phyloP scores from a whole-genome alignment of 2,888 invertebrate genomes.

The Hirtodrosophila confusa region DNA sequence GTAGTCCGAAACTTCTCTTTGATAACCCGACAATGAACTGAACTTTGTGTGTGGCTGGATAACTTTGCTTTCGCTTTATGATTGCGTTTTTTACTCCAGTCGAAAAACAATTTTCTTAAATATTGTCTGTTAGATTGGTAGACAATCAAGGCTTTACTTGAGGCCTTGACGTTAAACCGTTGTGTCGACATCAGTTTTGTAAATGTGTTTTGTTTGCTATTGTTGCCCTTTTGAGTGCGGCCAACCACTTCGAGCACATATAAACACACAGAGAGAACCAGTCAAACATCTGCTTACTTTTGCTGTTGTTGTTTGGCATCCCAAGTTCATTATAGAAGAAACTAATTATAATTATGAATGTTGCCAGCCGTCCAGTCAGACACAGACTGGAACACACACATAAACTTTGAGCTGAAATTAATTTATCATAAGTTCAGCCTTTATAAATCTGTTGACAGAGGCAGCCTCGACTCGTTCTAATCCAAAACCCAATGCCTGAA shows the following conservation, averaged over 20 bases:
- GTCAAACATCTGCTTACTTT: slow-evolving; percentile 11
- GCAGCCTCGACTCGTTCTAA: background rate
- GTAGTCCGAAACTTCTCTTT: too few relatives aligned
- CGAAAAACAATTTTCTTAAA: too few relatives aligned
- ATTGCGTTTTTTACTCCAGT: too few relatives aligned
- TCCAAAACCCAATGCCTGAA: slow-evolving; percentile 1
- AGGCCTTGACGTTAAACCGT: slow-evolving; percentile 1
- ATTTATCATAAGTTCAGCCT: slow-evolving; percentile 27
- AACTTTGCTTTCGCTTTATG: too few relatives aligned
- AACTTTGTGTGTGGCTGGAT: too few relatives aligned
- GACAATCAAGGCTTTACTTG: background rate
- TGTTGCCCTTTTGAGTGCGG: slow-evolving; percentile 11
- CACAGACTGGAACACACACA: slow-evolving; percentile 10
- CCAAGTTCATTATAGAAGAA: slow-evolving; percentile 52
- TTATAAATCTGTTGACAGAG: slow-evolving; percentile 17
- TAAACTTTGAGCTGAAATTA: slow-evolving; percentile 36
- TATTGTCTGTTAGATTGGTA: too few relatives aligned
- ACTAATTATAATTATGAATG: slow-evolving; percentile 27
- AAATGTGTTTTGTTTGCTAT: slow-evolving; percentile 12
- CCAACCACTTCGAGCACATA: slow-evolving; percentile 18
- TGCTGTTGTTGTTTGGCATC: background rate
- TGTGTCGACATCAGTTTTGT: slow-evolving; percentile 1
- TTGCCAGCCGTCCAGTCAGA: slow-evolving; percentile 6
- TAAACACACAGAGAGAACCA: slow-evolving; percentile 12
- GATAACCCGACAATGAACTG: too few relatives aligned